Base-by-base conservation (phyloP, 2,113 vertebrate genomes). In the Lanius ludovicianus region DNA sequence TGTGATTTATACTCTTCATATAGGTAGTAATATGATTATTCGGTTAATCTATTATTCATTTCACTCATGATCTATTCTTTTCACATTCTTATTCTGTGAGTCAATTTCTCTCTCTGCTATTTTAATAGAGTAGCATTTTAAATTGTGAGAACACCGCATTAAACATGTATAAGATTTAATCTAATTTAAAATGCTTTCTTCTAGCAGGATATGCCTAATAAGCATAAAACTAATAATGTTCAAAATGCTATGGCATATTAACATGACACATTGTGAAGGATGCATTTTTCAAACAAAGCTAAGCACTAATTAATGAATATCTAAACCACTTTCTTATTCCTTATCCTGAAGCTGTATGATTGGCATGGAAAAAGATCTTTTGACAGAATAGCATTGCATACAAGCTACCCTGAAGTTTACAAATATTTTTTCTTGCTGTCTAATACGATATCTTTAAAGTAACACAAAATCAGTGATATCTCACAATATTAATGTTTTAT, bases 101-200 rank as follows among this genome's bases (percentile, higher is more conserved):
- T 96, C 94, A 94, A 73, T 96, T 92, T 90, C 62, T 95, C 95
- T 94, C 92, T 96, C 93, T 83, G 96, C 95, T 96, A 39, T 96
- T 97, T 98, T 97, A 98, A 98, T 97, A 97, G 97, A 98, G 95
- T 95, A 88, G 96, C 95, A 96, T 98, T 97, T 97, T 97, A 98
- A 97, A 97, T 92, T 85, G 94, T 67, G 92, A 94, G 97, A 98
- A 97, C 96, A 96, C 85, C 31, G 3, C 97, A 98, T 98, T 98
- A 98, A 98, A 98, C 98, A 97, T 98, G 98, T 95, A 98, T 98
- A 97, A 98, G 98, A 97, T 97, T 97, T 97, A 98, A 98, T 98
- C 97, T 97, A 97, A 97, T 97, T 95, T 95, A 88, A 94, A 95
- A 97, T 90, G 96, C 77, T 83, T 96, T 96, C 95, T 97, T 97